Percentiles rank a stretch among this genome's conserved stretches.
Conservation (phyloP, 2,888 invertebrate genomes). For the Pyrrhosoma nymphula region DNA sequence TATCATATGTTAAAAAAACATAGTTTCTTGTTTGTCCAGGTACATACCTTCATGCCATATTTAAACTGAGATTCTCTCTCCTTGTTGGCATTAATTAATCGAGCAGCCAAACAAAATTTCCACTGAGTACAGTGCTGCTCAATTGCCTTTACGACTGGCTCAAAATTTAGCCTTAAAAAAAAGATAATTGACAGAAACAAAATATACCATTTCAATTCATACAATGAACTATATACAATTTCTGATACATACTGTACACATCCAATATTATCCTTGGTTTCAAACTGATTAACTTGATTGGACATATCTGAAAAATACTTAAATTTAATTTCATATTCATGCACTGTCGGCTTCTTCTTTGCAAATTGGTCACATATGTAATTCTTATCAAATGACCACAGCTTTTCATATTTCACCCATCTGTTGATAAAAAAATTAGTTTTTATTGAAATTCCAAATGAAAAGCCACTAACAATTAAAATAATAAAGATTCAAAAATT, state of each 20-base stretch:
- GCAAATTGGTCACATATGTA: constrained; percentile 89
- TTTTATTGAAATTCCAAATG: constrained; percentile 57
- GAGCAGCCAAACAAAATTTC: constrained; percentile 86
- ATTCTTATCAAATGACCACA: constrained; percentile 89
- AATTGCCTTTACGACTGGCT: constrained; percentile 85
- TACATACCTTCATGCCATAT: constrained; percentile 84
- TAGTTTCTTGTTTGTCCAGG: not conserved
- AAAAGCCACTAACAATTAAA: constrained; percentile 8
- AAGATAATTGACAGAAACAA: not conserved
- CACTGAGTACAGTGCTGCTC: constrained; percentile 89
- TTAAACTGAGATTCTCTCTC: constrained; percentile 85
- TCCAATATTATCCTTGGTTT: constrained; percentile 83
- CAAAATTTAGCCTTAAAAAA: constrained; percentile 82
- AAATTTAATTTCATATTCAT: constrained; percentile 90
- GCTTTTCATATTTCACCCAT: constrained; percentile 86
- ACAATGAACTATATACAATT: constrained; percentile 73
- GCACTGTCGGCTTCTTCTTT: constrained; percentile 82
- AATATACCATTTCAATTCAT: not conserved
- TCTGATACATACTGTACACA: constrained; percentile 78
- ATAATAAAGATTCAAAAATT: not conserved
- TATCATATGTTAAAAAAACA: too few relatives aligned
- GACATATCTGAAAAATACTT: constrained; percentile 90
- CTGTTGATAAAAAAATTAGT: constrained; percentile 76
- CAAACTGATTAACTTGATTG: constrained; percentile 82
- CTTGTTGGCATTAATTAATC: constrained; percentile 84